Evolutionary conservation across 2,888 invertebrate genomes (phyloP), one percentile per base, ranked within the genome.

Genomic region (Leptinotarsa juncta): DNA sequence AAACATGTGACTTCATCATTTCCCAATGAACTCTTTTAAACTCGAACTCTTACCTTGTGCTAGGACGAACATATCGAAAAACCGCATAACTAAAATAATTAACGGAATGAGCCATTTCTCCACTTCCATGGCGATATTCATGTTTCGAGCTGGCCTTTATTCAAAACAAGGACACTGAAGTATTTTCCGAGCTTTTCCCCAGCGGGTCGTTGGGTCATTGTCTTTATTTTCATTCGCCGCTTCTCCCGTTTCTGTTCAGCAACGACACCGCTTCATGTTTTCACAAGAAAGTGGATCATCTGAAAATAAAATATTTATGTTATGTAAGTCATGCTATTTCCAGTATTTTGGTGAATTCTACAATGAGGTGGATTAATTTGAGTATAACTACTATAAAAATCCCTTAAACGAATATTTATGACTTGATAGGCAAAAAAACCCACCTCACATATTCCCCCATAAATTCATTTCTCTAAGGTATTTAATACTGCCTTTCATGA

Each of bases 61-160:
- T 60, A 79, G 77, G 69, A 77, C 75, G 70, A 79, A 80, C 70
- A 77, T 74, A 71, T 81, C 78, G 70, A 82, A 77, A 68, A 82
- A 74, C 71, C 81, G 79, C 70, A 83, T 69, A 67, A 81, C 79
- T 55, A 84, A 78, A 78, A 84, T 75, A 76, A 83, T 81, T 73
- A 84, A 77, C 76, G 84, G 78, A 75, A 85, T 77, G 51, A 81
- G 83, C 84, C 85, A 85, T 84, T 83, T 85, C 78, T 83, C 82
- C 80, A 83, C 73, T 83, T 83, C 85, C 85, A 85, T 84, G 80
- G 77, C 82, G 82, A 76, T 70, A 78, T 74, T 78, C 78, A 81
- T 70, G 67, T 76, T 79, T 76, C 77, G 71, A 80, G 77, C 82
- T 83, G 83, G 71, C 82, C 83, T 74, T 81, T 82, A 78, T 82